Percentiles rank a stretch among this genome's conserved stretches.
Evolutionary conservation across 2,888 invertebrate species (phyloP).

Genomic region (Pandemis corylana): DNA sequence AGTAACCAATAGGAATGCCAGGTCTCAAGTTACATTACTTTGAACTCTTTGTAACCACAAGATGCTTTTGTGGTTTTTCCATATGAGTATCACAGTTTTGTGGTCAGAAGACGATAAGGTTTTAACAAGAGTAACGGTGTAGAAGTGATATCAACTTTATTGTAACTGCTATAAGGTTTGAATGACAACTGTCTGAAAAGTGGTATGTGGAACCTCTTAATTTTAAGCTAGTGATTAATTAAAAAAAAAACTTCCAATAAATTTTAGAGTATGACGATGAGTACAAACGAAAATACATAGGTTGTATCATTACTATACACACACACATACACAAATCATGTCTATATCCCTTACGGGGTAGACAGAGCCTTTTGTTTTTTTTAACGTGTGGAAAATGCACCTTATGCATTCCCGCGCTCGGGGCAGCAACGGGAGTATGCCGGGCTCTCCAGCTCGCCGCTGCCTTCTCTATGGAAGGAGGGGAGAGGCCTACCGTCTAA

Average conservation of each 20-base stretch:
- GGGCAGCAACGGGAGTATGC: too few species aligned
- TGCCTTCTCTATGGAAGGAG: too few species aligned
- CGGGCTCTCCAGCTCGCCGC: too few species aligned
- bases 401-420: too few species aligned
- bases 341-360: too few species aligned
- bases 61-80: constrained; percentile 50
- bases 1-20: constrained; percentile 36
- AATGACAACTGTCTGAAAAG: not conserved
- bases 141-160: not conserved
- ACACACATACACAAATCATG: too few species aligned
- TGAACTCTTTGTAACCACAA: constrained; percentile 47
- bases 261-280: too few species aligned
- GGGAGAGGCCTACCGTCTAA: too few species aligned
- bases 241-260: not conserved
- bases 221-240: not conserved
- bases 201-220: not conserved
- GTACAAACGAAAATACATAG: too few species aligned
- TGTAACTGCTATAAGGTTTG: not conserved
- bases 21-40: constrained; percentile 18
- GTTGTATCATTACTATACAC: too few species aligned
- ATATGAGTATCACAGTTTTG: not conserved
- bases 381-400: too few species aligned
- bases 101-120: not conserved
- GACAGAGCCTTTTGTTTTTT: too few species aligned
- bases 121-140: not conserved